Evolutionary conservation across 2,113 vertebrate genomes (phyloP).

Genomic region (Emydura subglobosa): DNA sequence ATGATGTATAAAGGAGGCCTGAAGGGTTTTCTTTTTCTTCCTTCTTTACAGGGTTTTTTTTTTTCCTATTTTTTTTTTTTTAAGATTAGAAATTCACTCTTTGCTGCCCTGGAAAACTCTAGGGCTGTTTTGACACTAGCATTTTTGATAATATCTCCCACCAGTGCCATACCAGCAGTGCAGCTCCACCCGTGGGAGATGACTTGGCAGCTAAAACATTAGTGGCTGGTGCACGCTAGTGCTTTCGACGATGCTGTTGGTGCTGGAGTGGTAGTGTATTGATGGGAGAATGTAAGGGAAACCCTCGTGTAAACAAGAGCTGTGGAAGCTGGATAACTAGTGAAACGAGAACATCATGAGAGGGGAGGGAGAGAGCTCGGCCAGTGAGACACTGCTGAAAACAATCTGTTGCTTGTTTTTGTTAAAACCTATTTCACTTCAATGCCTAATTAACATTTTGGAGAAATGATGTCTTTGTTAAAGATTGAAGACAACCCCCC

Average conservation of each 20-base stretch:
- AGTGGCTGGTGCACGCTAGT: neutral
- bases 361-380: neutral
- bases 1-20: neutral
- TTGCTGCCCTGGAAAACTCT: neutral
- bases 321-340: neutral
- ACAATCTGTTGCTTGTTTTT: constrained; percentile 32
- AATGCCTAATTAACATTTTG: constrained; percentile 49
- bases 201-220: neutral
- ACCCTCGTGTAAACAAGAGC: neutral
- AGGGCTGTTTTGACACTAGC: neutral
- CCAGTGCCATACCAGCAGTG: neutral
- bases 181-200: neutral
- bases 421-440: constrained; percentile 57
- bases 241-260: neutral
- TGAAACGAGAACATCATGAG: neutral
- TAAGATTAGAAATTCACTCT: neutral
- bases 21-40: neutral
- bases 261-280: neutral
- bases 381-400: neutral
- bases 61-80: neutral
- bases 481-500: neutral
- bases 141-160: neutral
- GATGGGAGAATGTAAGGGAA: neutral
- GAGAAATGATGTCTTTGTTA: constrained; percentile 8
- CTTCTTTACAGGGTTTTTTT: neutral